Base-by-base conservation (phyloP, 2,888 invertebrate species). In the Cheilosia vulpina region DNA sequence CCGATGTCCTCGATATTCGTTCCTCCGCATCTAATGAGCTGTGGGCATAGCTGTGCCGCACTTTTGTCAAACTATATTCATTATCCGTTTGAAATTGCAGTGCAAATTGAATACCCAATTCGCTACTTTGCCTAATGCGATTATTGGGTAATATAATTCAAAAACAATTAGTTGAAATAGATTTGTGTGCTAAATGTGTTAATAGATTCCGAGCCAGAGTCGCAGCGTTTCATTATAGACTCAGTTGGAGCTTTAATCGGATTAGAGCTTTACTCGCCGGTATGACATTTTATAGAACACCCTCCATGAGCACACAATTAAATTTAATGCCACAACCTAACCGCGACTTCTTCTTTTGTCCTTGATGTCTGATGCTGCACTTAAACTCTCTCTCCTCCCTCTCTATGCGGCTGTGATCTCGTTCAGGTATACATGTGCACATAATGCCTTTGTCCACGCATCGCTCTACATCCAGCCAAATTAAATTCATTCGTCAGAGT, bases 111-210 rank as follows among this genome's bases (percentile, higher is more conserved):
- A n/a, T 19, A 9, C 9, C 47, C 19, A 19, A 47, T 17, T 47
- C 47, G 19, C 17, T 19, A 19, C 9, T 47, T 17, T 9, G 17
- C 4, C 3, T n/a, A 47, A 47, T 47, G 19, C 47, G 17, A 47
- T 47, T 47, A 47, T 47, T 47, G n/a, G n/a, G 47, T n/a, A 47
- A 47, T 47, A 19, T 47, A 17, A 9, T 47, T 47, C 19, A 19
- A 47, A 47, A 17, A 3, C 17, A 9, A 47, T 47, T 47, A 47
- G 19, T 47, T 47, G 9, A 17, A 47, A 47, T 47, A 17, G 47
- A 47, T 47, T 47, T 47, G 17, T 47, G 47, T 9, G 7, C 17
- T 9, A 47, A 47, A 47, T 47, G 19, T 19, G 47, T 47, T 47
- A 47, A 47, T 47, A 47, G 17, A 47, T 47, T 47, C 9, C 47